Evolutionary conservation across 2,888 invertebrate genomes (phyloP), one percentile per base, ranked within the genome.

Genomic region (Anoplius nigerrimus): DNA sequence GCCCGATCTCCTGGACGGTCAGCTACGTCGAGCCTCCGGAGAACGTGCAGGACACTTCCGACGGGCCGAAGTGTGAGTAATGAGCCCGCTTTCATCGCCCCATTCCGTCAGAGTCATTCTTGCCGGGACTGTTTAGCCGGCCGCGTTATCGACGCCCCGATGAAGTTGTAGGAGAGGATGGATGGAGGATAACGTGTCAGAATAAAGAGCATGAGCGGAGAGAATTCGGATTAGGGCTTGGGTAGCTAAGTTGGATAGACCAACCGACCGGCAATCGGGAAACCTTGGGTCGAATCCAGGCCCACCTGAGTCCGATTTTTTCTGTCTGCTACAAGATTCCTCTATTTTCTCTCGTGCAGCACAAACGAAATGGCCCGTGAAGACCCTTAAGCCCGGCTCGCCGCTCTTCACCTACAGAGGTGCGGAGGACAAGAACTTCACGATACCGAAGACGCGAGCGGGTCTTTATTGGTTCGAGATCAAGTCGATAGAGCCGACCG

Each of bases 401-500:
- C 87, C 88, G 48, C 81, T 88, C 42, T 88, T 88, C 76, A 78
- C 80, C 58, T 88, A 88, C 80, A 80, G 84, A 62, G 88, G 88
- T 60, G 81, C 85, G 45, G 88, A 88, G 62, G 86, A 87, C 13
- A 80, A 83, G 62, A 88, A 88, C 72, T 86, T 88, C 75, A 88
- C 88, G 63, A 87, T 88, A 69, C 82, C 85, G 22, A 80, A 80
- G 62, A 85, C 86, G 42, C 81, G 86, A 48, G 85, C 86, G 22
- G 87, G 88, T 18, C 82, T 88, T 16, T 88, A 88, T 76, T 85
- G 86, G 77, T 87, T 88, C 80, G 88, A 88, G 75, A 88, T 88
- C 73, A 84, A 82, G 67, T 83, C 87, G 21, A 56, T 84, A 61
- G 74, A 76, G 20, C 43, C 72, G 0, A 52, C 48, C 2, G 65